These are phyloP conservation scores for Mobula birostris DNA, from an alignment of 2,113 vertebrate genomes.

Conservation along the genomic window DNA sequence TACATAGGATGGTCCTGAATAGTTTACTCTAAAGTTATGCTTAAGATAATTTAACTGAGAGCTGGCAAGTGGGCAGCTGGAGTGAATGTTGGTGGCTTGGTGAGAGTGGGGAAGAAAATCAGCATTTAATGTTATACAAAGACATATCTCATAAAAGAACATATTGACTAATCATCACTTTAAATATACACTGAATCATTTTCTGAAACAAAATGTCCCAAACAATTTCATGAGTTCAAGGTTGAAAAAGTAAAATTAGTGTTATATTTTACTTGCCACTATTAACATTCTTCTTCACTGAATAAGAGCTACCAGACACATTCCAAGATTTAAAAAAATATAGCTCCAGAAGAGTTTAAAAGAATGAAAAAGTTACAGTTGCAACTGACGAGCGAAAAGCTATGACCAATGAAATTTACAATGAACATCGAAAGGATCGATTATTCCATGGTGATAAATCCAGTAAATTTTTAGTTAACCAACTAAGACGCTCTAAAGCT, in stretches of 20 bases:
- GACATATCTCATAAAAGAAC: background rate
- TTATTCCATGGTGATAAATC: no score
- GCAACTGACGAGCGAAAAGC: background rate
- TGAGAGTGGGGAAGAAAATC: no score
- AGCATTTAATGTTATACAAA: background rate
- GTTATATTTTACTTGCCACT: background rate
- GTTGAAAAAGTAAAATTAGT: background rate
- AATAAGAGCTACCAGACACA: background rate
- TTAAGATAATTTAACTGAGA: background rate
- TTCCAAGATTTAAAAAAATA: background rate
- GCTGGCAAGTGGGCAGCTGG: background rate
- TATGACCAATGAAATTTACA: background rate
- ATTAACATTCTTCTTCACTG: background rate
- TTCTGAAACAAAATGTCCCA: background rate
- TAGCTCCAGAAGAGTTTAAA: background rate
- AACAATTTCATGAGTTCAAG: background rate
- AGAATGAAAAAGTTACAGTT: no score
- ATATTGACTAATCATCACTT: no score
- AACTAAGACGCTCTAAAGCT: no score
- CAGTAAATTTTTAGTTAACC: no score
- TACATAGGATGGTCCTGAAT: slow-evolving; percentile 43
- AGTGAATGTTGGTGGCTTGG: background rate
- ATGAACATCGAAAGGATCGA: background rate
- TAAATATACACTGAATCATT: background rate
- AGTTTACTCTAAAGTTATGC: background rate